phyloP scores from a whole-genome alignment of 2,888 invertebrate species.

The Rhogogaster chlorosoma region DNA sequence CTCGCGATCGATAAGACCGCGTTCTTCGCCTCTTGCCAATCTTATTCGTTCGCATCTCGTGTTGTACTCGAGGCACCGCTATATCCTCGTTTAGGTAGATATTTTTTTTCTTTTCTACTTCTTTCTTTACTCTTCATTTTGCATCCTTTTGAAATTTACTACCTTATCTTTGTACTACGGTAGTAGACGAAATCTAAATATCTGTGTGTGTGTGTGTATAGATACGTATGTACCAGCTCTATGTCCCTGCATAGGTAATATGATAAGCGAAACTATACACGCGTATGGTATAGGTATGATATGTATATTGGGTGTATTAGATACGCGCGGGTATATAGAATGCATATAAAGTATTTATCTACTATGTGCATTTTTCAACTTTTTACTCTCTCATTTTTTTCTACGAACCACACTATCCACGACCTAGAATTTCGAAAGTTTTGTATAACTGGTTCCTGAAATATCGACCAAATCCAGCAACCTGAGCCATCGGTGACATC shows the following conservation, averaged over 20 bases:
- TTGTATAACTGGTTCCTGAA: background rate
- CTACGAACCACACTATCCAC: background rate
- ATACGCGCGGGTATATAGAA: background rate
- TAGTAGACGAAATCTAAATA: background rate
- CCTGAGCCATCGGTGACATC: too few relatives aligned
- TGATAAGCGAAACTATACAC: background rate
- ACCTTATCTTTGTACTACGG: background rate
- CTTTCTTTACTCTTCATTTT: background rate
- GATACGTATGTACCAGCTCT: background rate
- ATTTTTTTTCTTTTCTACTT: background rate
- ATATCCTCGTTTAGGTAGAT: background rate
- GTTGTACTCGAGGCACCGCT: background rate
- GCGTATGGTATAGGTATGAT: background rate
- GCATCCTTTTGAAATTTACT: conserved; percentile 19
- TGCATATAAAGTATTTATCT: background rate
- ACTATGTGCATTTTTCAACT: background rate
- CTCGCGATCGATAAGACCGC: conserved; percentile 53
- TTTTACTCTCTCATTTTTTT: background rate
- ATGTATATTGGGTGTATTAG: background rate
- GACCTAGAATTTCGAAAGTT: background rate
- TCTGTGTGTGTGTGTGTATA: background rate
- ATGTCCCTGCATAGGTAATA: background rate
- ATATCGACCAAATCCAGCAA: background rate
- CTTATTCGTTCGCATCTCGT: conserved; percentile 41
- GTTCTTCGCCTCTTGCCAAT: conserved; percentile 49